Conservation (phyloP, 1,140 invertebrate species). For the Drosophila ambigua region DNA sequence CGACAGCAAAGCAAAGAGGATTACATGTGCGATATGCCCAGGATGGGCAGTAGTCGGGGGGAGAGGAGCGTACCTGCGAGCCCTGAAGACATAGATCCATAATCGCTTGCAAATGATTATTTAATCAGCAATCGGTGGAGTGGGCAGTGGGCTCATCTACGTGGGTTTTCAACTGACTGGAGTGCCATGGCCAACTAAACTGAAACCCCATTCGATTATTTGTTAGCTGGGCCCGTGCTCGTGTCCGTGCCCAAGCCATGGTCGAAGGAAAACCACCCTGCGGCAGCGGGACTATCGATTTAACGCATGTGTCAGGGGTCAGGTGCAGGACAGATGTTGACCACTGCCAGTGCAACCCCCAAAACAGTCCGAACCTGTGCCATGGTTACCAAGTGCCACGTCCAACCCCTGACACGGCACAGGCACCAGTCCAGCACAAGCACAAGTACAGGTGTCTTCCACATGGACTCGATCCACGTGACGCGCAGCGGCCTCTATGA, state of each 20-base stretch:
- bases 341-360: constrained; percentile 56
- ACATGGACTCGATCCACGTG: constrained; percentile 7
- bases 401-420: constrained; percentile 15
- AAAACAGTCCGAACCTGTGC: constrained; percentile 30
- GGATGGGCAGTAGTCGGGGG: not conserved
- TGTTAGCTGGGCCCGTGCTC: not conserved
- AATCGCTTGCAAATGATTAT: constrained; percentile 47
- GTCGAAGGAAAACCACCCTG: constrained; percentile 4
- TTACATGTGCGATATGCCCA: not conserved
- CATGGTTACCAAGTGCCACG: constrained; percentile 48
- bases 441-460: constrained; percentile 12
- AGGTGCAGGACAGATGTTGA: constrained; percentile 57
- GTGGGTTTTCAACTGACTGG: constrained; percentile 35
- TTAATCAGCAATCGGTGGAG: not conserved
- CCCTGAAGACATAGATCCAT: constrained; percentile 82
- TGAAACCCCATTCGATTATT: constrained; percentile 25
- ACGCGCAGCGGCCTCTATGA: constrained; percentile 2
- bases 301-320: constrained; percentile 43
- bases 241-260: too few relatives aligned
- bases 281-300: constrained; percentile 29
- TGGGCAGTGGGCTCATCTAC: constrained; percentile 43
- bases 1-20: not conserved
- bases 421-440: not conserved
- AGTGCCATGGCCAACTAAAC: constrained; percentile 58
- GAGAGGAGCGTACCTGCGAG: constrained; percentile 54